These are phyloP conservation scores for Nematolebias whitei DNA, from an alignment of 2,113 vertebrate species.

Conservation along the genomic window DNA sequence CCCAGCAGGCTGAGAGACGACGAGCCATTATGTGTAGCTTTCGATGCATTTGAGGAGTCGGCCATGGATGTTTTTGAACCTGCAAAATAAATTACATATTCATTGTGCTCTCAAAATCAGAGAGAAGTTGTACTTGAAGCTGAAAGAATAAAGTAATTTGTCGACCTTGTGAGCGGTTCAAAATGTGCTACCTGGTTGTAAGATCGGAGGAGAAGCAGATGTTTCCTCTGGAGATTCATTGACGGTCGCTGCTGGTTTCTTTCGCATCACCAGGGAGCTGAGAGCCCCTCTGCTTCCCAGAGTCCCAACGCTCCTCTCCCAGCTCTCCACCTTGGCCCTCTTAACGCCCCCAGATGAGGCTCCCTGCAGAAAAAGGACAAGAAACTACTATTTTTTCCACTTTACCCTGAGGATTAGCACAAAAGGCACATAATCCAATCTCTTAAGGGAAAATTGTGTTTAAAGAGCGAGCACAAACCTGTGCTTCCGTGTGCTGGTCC, in stretches of 20 bases:
- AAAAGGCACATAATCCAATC: background rate
- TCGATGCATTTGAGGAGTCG: background rate
- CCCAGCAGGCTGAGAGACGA: slow-evolving; percentile 83
- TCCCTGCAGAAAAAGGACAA: slow-evolving; percentile 47
- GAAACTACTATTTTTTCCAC: background rate
- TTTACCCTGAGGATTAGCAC: background rate
- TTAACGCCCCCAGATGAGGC: slow-evolving; percentile 62
- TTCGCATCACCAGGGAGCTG: slow-evolving; percentile 83
- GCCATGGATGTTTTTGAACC: slow-evolving; percentile 33
- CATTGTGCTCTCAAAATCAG: background rate
- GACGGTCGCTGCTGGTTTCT: slow-evolving; percentile 61
- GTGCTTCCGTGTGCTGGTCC: slow-evolving; percentile 60
- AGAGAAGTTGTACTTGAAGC: background rate
- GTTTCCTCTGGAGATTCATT: slow-evolving; percentile 27
- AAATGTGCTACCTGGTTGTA: slow-evolving; percentile 47
- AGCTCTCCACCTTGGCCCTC: slow-evolving; percentile 81
- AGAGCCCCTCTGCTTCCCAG: slow-evolving; percentile 65
- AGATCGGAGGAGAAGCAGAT: slow-evolving; percentile 9
- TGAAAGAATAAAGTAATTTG: background rate
- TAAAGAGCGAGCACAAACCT: slow-evolving; percentile 36
- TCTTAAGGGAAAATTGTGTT: background rate
- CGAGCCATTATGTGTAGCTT: slow-evolving; percentile 58
- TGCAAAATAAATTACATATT: slow-evolving; percentile 32
- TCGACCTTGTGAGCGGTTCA: background rate
- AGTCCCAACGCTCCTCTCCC: slow-evolving; percentile 85